phyloP scores from a whole-genome alignment of 2,113 vertebrate species.

The Phalacrocorax pelagicus region DNA sequence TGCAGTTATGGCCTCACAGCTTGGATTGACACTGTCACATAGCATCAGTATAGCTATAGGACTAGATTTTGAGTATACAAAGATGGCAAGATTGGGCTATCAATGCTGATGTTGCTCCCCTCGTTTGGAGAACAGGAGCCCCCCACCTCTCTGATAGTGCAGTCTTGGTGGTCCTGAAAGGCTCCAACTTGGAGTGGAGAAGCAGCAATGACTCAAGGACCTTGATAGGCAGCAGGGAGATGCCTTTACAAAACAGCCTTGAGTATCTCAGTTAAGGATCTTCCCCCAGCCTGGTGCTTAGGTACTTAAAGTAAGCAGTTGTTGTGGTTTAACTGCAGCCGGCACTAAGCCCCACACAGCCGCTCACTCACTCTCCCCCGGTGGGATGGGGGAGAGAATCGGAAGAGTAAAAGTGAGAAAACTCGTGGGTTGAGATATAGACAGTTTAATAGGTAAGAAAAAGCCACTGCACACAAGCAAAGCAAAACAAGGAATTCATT shows the following conservation, averaged over 20 bases:
- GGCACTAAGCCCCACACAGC: no score
- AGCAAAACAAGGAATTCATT: no score
- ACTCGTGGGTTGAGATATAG: no score
- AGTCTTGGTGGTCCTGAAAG: not conserved
- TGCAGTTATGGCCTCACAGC: not conserved
- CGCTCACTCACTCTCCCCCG: no score
- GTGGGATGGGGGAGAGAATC: no score
- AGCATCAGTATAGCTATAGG: fast-evolving
- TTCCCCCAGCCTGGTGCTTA: not conserved
- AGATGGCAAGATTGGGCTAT: not conserved
- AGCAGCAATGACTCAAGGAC: not conserved
- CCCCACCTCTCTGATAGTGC: not conserved
- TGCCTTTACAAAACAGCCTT: not conserved
- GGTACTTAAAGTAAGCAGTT: not conserved
- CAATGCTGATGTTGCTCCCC: not conserved
- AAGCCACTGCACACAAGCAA: no score
- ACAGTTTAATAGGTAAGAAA: no score
- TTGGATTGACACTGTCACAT: fast-evolving
- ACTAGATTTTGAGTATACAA: not conserved
- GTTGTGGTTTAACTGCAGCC: no score
- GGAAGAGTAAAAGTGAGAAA: no score
- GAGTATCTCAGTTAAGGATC: not conserved
- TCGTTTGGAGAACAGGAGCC: not conserved
- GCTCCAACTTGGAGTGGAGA: not conserved
- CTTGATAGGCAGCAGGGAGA: not conserved